These are phyloP conservation scores for Limnephilus rhombicus DNA, from an alignment of 2,888 invertebrate species.

Conservation along the genomic window DNA sequence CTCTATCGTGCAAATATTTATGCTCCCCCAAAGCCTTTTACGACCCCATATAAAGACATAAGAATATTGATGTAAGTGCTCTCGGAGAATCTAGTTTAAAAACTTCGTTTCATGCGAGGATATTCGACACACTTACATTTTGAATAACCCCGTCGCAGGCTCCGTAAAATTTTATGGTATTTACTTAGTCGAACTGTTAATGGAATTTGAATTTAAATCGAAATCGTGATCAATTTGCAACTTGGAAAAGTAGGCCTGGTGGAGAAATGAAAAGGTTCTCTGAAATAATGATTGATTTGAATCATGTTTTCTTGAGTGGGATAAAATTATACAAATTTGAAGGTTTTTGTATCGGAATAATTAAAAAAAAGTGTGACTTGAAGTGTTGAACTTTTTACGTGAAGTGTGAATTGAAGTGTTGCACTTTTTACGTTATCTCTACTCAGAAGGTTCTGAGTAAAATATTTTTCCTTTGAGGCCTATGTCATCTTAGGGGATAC, in stretches of 20 bases:
- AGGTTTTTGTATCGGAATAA: background rate
- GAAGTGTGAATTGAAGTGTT: background rate
- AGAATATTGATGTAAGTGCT: conserved; percentile 42
- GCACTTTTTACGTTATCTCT: no score
- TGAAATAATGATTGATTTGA: background rate
- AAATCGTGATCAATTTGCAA: background rate
- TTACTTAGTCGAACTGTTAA: background rate
- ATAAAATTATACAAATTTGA: background rate
- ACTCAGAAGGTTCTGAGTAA: no score
- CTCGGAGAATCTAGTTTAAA: conserved; percentile 5
- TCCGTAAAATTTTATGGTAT: conserved; percentile 34
- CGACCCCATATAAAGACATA: conserved; percentile 39
- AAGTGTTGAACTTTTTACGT: background rate
- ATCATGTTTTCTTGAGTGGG: background rate
- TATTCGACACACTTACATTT: conserved; percentile 20
- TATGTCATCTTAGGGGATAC: no score
- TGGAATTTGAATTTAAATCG: background rate
- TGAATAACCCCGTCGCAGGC: conserved; percentile 16
- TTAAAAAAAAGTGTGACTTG: background rate
- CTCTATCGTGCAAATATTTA: conserved; percentile 27
- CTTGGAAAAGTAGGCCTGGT: background rate
- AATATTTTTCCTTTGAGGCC: no score
- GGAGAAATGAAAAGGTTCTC: background rate
- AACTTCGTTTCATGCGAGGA: conserved; percentile 32
- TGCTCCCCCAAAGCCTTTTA: conserved; percentile 13